These are phyloP conservation scores for Medauroidea extradentata DNA, from an alignment of 1,140 invertebrate genomes.

Conservation along the genomic window DNA sequence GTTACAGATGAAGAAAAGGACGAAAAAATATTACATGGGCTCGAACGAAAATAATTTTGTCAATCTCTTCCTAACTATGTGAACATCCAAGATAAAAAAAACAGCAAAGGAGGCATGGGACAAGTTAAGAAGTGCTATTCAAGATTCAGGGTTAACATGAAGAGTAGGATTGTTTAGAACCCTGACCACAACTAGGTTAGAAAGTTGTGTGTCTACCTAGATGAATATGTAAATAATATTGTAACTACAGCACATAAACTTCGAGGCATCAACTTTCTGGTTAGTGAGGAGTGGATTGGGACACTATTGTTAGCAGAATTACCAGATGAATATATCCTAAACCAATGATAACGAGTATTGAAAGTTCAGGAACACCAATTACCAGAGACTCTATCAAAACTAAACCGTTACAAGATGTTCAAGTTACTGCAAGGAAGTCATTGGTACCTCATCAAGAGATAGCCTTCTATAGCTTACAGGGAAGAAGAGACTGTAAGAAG, in stretches of 20 bases:
- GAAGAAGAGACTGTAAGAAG: too few relatives aligned
- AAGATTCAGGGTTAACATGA: constrained; percentile 4
- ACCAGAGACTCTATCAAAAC: neutral
- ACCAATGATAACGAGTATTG: neutral
- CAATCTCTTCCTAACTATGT: neutral
- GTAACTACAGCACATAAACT: too few relatives aligned
- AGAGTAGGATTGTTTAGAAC: neutral
- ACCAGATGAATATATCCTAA: neutral
- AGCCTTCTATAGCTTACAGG: too few relatives aligned
- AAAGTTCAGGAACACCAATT: neutral
- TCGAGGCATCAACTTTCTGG: too few relatives aligned
- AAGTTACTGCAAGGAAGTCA: too few relatives aligned
- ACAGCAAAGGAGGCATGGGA: constrained; percentile 17
- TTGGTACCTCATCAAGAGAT: too few relatives aligned
- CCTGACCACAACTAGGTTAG: neutral
- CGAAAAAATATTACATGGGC: neutral
- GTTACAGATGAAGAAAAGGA: too few relatives aligned
- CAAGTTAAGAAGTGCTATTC: neutral
- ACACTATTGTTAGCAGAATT: too few relatives aligned
- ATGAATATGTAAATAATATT: too few relatives aligned
- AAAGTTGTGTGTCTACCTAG: too few relatives aligned
- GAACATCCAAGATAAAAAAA: constrained; percentile 6
- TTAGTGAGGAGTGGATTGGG: too few relatives aligned
- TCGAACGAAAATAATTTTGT: neutral
- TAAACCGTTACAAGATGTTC: neutral